Conservation (phyloP, 2,113 vertebrate genomes). For the Garra rufa region DNA sequence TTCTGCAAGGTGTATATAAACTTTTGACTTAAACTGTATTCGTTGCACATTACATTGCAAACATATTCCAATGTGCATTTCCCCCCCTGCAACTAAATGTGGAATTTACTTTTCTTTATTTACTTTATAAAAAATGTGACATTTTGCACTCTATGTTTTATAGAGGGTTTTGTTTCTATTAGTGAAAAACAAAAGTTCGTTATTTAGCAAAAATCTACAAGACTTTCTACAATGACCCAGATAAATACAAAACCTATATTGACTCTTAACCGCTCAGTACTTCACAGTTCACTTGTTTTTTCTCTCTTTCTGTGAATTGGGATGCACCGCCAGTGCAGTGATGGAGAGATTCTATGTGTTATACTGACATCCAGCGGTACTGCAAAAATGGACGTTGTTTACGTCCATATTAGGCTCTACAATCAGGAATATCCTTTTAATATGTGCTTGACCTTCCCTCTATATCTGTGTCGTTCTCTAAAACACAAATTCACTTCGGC, state of each 20-base stretch:
- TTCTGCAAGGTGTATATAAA: too few relatives aligned
- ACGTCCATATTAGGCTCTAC: background rate
- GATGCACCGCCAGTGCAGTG: background rate
- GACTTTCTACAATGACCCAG: background rate
- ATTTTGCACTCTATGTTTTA: too few relatives aligned
- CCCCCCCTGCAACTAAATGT: background rate
- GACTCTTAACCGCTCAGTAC: background rate
- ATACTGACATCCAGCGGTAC: constrained; percentile 52
- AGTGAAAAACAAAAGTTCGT: background rate
- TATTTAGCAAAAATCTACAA: background rate
- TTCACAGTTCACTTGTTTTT: background rate
- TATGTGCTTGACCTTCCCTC: background rate
- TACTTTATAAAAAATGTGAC: background rate
- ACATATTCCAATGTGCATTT: background rate
- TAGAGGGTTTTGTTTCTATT: too few relatives aligned
- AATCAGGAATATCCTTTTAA: background rate
- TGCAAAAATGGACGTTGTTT: background rate
- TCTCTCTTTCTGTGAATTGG: background rate
- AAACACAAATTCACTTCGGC: background rate
- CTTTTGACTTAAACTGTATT: too few relatives aligned
- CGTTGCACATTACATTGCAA: background rate
- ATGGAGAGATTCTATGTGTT: constrained; percentile 20
- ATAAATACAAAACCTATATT: background rate
- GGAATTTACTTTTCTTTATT: background rate
- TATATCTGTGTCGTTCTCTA: background rate